phyloP scores from a whole-genome alignment of 2,113 vertebrate genomes.

The Psittacus erithacus region DNA sequence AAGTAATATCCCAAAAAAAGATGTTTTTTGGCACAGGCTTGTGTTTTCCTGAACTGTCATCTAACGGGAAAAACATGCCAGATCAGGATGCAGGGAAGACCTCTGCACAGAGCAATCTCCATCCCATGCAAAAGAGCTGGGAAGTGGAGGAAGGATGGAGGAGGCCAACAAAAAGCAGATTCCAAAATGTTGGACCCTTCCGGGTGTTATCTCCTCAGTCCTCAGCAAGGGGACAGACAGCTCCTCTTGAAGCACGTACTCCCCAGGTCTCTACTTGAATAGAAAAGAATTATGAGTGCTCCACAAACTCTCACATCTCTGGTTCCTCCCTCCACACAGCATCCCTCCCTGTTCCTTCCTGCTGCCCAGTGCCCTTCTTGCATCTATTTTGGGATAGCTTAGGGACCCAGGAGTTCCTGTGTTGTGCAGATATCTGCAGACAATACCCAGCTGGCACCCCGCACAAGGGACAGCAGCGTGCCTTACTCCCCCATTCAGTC shows the following conservation, averaged over 20 bases:
- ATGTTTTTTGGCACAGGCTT: background rate
- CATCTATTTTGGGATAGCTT: background rate
- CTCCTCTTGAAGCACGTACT: background rate
- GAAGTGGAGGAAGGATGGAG: background rate
- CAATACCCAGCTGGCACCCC: background rate
- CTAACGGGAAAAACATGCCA: background rate
- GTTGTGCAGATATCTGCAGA: background rate
- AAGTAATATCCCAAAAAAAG: background rate
- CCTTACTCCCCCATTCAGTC: background rate
- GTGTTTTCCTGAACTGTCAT: background rate
- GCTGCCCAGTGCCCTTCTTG: background rate
- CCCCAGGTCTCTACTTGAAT: background rate
- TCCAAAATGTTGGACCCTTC: background rate
- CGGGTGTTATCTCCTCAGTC: no score
- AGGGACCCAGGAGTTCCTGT: background rate
- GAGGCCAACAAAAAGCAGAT: background rate
- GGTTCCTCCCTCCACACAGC: background rate
- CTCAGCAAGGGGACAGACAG: background rate
- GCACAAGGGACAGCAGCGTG: rapidly evolving
- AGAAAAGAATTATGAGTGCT: background rate
- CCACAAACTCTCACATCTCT: background rate
- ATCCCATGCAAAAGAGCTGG: background rate
- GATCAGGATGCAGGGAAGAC: background rate
- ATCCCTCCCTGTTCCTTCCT: background rate
- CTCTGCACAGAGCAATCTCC: background rate